A percentile compares a stretch with the other conserved stretches of the same genome.
These are phyloP conservation scores for Lethocerus indicus DNA, from an alignment of 1,140 invertebrate species.

Conservation along the genomic window DNA sequence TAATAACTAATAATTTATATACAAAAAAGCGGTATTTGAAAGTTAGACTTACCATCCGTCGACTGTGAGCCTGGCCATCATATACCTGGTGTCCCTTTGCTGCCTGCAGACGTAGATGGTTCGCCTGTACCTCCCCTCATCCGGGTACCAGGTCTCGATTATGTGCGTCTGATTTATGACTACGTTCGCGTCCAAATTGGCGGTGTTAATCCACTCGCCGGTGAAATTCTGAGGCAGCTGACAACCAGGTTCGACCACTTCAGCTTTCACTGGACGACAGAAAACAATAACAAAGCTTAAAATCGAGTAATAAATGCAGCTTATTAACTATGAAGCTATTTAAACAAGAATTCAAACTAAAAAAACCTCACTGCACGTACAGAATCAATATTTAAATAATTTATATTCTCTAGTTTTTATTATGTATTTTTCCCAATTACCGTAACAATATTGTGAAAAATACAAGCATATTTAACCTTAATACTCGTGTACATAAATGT, in stretches of 20 bases:
- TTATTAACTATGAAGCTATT: no score
- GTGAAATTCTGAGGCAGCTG: slow-evolving; percentile 83
- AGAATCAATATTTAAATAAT: no score
- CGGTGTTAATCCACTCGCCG: slow-evolving; percentile 92
- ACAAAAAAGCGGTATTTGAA: no score
- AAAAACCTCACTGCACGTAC: no score
- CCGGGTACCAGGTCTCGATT: slow-evolving; percentile 84
- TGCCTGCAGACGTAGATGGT: slow-evolving; percentile 92
- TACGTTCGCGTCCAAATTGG: slow-evolving; percentile 87
- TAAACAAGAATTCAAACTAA: no score
- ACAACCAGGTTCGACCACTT: slow-evolving; percentile 79
- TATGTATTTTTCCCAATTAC: no score
- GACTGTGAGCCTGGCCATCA: slow-evolving; percentile 90
- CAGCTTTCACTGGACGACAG: slow-evolving; percentile 45
- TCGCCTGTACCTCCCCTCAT: slow-evolving; percentile 67
- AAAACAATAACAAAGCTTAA: slow-evolving; percentile 9
- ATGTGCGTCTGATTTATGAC: slow-evolving; percentile 92
- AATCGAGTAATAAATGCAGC: no score
- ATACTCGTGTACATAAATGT: no score
- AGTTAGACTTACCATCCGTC: slow-evolving; percentile 79
- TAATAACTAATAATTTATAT: no score
- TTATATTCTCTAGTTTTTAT: no score
- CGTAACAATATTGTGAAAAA: no score
- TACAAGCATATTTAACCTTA: no score
- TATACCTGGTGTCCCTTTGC: slow-evolving; percentile 57